phyloP scores from a whole-genome alignment of 2,888 invertebrate genomes.

The Esperia sulphurella region DNA sequence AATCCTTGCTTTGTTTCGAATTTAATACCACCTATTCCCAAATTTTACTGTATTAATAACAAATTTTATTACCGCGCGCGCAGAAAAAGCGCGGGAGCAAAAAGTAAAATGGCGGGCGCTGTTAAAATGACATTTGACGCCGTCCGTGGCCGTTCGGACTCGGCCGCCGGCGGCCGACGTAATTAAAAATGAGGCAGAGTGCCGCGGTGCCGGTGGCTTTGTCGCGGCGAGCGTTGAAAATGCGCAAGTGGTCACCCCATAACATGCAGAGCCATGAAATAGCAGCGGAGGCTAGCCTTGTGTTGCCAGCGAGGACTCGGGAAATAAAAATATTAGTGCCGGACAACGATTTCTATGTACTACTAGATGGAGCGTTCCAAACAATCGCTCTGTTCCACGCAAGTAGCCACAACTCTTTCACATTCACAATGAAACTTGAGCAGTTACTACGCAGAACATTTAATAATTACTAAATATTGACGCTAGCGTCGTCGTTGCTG shows the following conservation, averaged over 20 bases:
- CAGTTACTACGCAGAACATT: too few species aligned
- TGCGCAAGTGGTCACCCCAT: constrained; percentile 1
- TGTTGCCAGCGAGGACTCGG: too few species aligned
- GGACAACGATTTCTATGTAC: too few species aligned
- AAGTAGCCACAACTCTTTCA: too few species aligned
- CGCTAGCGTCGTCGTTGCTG: too few species aligned
- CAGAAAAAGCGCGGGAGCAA: constrained; percentile 58
- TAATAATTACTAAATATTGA: too few species aligned
- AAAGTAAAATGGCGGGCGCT: constrained; percentile 47
- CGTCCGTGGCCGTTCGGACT: constrained; percentile 17
- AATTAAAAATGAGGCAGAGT: constrained; percentile 36
- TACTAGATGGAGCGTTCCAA: too few species aligned
- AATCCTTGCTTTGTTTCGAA: constrained; percentile 74
- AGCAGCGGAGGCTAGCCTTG: background rate
- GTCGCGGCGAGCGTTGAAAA: constrained; percentile 10
- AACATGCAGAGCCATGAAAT: background rate
- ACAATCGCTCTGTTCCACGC: too few species aligned
- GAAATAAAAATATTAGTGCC: too few species aligned
- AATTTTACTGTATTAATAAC: constrained; percentile 76
- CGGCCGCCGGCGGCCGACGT: constrained; percentile 21
- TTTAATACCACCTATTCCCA: constrained; percentile 74
- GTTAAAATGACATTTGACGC: constrained; percentile 65
- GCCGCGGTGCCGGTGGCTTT: constrained; percentile 22
- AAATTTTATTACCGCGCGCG: constrained; percentile 59
- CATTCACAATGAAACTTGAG: too few species aligned